These are phyloP conservation scores for Drosophila melanosoma DNA, from an alignment of 2,888 invertebrate genomes.

Conservation along the genomic window DNA sequence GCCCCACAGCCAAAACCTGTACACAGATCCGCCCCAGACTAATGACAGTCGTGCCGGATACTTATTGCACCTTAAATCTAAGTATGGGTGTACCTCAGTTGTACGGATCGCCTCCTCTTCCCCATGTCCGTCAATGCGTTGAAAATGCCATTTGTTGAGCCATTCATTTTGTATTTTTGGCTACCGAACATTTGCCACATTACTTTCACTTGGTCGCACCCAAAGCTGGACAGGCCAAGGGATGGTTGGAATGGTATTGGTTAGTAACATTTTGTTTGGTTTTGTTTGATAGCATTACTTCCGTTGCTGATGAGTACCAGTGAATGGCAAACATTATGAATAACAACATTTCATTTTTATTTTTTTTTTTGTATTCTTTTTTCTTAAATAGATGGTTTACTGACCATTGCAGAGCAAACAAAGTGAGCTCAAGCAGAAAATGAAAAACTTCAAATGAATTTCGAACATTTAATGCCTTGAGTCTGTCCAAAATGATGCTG, in stretches of 20 bases:
- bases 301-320: conserved; percentile 1
- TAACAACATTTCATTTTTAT: background rate
- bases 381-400: conserved; percentile 12
- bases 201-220: conserved; percentile 64
- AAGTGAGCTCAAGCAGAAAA: conserved; percentile 6
- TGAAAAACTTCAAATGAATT: conserved; percentile 12
- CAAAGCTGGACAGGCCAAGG: conserved; percentile 14
- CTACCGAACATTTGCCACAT: conserved; percentile 42
- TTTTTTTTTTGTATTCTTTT: conserved; percentile 2
- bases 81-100: background rate
- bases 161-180: conserved; percentile 53
- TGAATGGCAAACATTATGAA: conserved; percentile 16
- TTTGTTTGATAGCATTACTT: conserved; percentile 27
- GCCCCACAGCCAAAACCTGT: conserved; percentile 32
- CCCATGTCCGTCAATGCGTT: conserved; percentile 15
- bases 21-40: conserved; percentile 31
- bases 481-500: background rate
- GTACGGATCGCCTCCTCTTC: conserved; percentile 7
- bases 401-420: conserved; percentile 7
- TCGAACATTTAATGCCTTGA: background rate
- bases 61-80: conserved; percentile 38
- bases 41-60: conserved; percentile 48
- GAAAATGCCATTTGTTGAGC: conserved; percentile 33
- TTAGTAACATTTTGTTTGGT: conserved; percentile 18
- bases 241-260: conserved; percentile 38